Evolutionary conservation across 2,888 invertebrate species (phyloP), one percentile per base, ranked within the genome.

Genomic region (Myathropa florea): DNA sequence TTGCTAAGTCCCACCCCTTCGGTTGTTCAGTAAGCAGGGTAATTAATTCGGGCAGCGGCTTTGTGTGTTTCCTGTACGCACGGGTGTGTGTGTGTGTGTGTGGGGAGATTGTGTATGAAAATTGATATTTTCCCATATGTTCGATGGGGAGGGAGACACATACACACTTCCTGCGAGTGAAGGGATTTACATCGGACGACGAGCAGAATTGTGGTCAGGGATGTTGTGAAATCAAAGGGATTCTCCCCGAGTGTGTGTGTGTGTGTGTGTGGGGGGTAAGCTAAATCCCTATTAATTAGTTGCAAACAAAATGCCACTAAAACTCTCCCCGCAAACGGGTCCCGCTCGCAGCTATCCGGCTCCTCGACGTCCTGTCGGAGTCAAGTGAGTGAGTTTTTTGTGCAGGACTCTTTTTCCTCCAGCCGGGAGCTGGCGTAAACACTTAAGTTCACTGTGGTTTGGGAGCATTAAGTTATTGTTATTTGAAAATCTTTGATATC

Each of bases 81-180:
- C 23, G 57, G 26, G 21, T 55, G 77, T 26, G 46, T 46, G 55
- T 24, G 23, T 30, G 28, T 28, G 4, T 36, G 73, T 21, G 36
- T 71, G 53, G 23, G 60, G 36, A 39, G 53, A 39, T 24, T 57
- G 39, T 63, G 55, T 67, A 68, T 85, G 81, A 86, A 86, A 86
- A 86, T 82, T 83, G 86, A 86, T 86, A 85, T 82, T 85, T 85
- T 82, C 85, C 77, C 85, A 85, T 85, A 85, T 85, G 85, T 72
- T 71, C 23, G 9, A 23, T 75, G 60, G 36, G n/a, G 14, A 67
- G 39, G 46, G 12, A 1, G 28, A 33, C 28, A 3, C 4, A 28
- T 28, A 6, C 6, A 28, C 28, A 3, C 28, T 28, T 4, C 53
- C 33, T 2, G 24, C 21, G 63, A 67, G 46, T 46, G 68, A 77